These are phyloP conservation scores for Drosophila cardini DNA, from an alignment of 1,140 invertebrate species.

Conservation along the genomic window DNA sequence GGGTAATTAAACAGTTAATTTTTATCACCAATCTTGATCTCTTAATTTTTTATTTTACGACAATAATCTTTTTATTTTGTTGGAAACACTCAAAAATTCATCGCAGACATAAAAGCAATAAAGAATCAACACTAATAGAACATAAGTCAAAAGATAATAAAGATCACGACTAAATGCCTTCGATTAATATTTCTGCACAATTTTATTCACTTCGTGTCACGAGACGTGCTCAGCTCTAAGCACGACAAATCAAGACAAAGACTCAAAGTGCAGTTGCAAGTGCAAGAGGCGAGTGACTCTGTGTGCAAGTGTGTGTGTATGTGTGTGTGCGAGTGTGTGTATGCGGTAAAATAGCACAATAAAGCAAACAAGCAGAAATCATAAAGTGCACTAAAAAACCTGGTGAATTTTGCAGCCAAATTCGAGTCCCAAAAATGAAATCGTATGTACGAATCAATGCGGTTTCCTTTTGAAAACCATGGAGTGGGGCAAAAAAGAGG, in stretches of 20 bases:
- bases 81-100: too few relatives aligned
- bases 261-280: conserved; percentile 40
- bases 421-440: conserved; percentile 54
- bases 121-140: too few relatives aligned
- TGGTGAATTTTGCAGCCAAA: conserved; percentile 41
- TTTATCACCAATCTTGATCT: too few relatives aligned
- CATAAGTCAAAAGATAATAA: too few relatives aligned
- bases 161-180: too few relatives aligned
- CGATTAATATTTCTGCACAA: not conserved
- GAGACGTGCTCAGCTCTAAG: conserved; percentile 9
- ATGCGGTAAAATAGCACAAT: conserved; percentile 50
- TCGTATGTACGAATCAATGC: conserved; percentile 57
- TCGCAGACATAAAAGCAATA: too few relatives aligned
- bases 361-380: conserved; percentile 73
- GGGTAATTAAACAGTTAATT: too few relatives aligned
- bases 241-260: conserved; percentile 2
- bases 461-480: conserved; percentile 47
- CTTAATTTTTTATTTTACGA: too few relatives aligned
- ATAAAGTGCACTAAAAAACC: conserved; percentile 69
- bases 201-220: not conserved
- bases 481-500: not conserved
- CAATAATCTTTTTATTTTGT: too few relatives aligned
- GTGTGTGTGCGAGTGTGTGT: conserved; percentile 2
- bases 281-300: conserved; percentile 35
- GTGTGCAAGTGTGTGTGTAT: conserved; percentile 16